Conservation (phyloP, 2,797 vertebrate species). For the Hemibagrus guttatus region DNA sequence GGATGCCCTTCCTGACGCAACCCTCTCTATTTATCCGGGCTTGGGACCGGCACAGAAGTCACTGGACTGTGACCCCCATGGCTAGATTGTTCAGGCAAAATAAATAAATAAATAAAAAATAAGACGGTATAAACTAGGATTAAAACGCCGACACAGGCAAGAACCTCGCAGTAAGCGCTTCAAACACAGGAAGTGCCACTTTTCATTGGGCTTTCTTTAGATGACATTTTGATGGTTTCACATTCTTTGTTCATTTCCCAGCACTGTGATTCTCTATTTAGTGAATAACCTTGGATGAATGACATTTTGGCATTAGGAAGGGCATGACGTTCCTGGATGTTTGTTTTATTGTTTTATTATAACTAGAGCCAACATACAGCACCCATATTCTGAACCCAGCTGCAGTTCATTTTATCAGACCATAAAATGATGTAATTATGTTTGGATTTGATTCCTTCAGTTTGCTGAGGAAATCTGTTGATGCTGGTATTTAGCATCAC, state of each 20-base stretch:
- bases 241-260: neutral
- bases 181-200: too few relatives aligned
- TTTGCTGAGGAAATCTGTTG: neutral
- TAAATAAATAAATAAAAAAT: too few relatives aligned
- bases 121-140: too few relatives aligned
- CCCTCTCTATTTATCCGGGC: too few relatives aligned
- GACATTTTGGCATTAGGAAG: neutral
- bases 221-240: neutral
- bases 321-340: neutral
- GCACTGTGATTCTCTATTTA: neutral
- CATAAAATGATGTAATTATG: neutral
- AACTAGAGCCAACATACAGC: neutral
- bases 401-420: neutral
- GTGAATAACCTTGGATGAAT: neutral
- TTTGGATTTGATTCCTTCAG: neutral
- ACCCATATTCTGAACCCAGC: neutral
- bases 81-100: too few relatives aligned
- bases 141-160: too few relatives aligned
- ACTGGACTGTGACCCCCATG: too few relatives aligned
- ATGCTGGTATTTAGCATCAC: neutral
- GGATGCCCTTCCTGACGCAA: too few relatives aligned
- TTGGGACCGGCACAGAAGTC: too few relatives aligned
- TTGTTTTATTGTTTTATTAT: neutral
- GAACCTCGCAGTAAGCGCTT: too few relatives aligned
- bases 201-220: too few relatives aligned